phyloP scores from a whole-genome alignment of 2,888 invertebrate genomes.

The Patella caerulea region DNA sequence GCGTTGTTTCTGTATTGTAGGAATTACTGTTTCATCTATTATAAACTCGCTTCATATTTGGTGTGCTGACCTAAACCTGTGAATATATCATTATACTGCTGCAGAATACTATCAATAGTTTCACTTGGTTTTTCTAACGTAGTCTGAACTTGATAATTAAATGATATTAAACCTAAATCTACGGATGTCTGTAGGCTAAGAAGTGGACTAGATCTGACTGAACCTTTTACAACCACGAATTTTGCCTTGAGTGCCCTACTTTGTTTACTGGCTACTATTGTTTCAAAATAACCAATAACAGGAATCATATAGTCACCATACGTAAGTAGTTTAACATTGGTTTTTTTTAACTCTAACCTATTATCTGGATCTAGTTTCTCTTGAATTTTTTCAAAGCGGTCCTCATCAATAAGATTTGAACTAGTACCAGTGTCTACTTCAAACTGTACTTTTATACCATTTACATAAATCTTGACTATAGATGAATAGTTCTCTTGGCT shows the following conservation, averaged over 20 bases:
- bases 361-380: neutral
- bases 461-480: neutral
- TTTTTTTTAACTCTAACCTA: neutral
- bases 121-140: too few relatives aligned
- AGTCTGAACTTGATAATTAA: neutral
- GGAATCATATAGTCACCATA: constrained; percentile 1
- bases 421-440: neutral
- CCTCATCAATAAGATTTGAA: constrained; percentile 1
- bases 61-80: constrained; percentile 11
- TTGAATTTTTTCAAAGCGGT: neutral
- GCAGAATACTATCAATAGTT: neutral
- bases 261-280: neutral
- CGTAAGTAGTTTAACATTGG: neutral
- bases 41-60: neutral
- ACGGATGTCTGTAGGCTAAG: neutral
- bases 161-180: neutral
- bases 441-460: constrained; percentile 2
- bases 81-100: neutral
- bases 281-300: neutral
- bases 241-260: neutral
- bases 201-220: neutral
- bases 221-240: neutral
- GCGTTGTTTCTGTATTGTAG: constrained; percentile 1
- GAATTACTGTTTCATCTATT: neutral
- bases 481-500: neutral